Conservation (phyloP, 2,797 vertebrate genomes). For the Gallinago solitaria region DNA sequence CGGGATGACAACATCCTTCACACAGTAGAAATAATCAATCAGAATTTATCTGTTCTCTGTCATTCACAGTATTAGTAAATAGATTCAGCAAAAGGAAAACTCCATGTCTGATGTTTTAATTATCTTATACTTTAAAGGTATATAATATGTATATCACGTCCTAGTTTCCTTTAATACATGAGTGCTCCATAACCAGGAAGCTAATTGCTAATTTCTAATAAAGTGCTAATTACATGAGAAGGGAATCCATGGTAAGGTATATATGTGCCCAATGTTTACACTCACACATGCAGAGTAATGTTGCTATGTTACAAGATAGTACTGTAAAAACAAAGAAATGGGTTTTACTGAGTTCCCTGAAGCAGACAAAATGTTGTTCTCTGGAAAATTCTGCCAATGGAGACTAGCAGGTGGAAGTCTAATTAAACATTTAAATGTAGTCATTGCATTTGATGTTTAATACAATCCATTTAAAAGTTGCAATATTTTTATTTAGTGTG, state of each 20-base stretch:
- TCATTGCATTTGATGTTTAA: neutral
- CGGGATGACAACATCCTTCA: neutral
- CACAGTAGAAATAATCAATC: neutral
- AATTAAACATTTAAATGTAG: neutral
- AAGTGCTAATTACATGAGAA: neutral
- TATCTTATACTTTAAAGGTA: neutral
- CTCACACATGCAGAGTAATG: neutral
- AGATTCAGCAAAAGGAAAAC: neutral
- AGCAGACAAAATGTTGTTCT: neutral
- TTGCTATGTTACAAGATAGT: neutral
- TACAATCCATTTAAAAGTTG: neutral
- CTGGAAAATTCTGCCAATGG: neutral
- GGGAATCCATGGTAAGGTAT: neutral
- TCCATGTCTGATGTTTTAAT: neutral
- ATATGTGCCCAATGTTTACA: neutral
- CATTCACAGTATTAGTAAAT: neutral
- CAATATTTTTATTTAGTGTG: neutral
- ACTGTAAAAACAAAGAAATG: neutral
- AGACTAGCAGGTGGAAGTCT: neutral
- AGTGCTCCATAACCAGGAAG: neutral
- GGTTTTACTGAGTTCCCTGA: neutral
- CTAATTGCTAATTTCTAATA: neutral
- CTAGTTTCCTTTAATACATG: neutral
- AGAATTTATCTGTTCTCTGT: neutral
- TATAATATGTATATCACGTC: neutral